Percentiles rank a stretch among this genome's conserved stretches.
phyloP scores from a whole-genome alignment of 2,797 vertebrate species.

The Macropodus opercularis region DNA sequence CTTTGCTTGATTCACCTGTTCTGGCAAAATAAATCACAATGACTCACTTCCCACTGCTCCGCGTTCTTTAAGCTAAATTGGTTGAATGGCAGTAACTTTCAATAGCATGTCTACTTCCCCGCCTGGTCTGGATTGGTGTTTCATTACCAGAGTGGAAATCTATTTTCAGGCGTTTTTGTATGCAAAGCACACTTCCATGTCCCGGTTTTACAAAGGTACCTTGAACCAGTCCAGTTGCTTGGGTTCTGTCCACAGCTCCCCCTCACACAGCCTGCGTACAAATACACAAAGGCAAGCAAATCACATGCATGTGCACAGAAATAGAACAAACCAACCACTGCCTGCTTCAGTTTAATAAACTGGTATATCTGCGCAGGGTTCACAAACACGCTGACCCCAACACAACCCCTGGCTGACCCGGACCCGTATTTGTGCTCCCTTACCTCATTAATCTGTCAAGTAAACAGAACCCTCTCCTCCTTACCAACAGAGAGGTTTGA shows the following conservation, averaged over 20 bases:
- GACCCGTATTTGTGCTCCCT: conserved; percentile 33
- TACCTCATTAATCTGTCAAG: conserved; percentile 64
- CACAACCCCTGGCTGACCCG: conserved; percentile 43
- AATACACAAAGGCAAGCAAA: conserved; percentile 18
- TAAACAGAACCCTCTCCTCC: conserved; percentile 44
- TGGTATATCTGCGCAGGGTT: conserved; percentile 58
- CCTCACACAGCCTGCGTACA: conserved; percentile 5
- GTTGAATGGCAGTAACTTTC: background rate
- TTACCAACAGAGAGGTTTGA: conserved; percentile 17
- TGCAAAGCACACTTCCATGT: background rate
- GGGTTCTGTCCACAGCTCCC: conserved; percentile 13
- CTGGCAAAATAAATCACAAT: no score
- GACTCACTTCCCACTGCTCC: no score
- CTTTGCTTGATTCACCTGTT: no score
- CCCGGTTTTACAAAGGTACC: conserved; percentile 2
- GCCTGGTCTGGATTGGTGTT: conserved; percentile 10
- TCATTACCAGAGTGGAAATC: conserved; percentile 12
- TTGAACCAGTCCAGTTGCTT: conserved; percentile 21
- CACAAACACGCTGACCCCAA: conserved; percentile 57
- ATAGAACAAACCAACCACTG: conserved; percentile 38
- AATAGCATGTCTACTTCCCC: background rate
- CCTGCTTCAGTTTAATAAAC: conserved; percentile 46
- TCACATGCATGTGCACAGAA: conserved; percentile 8
- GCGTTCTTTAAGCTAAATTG: background rate
- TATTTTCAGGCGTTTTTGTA: conserved; percentile 1